phyloP scores from a whole-genome alignment of 92 coral and sea anemone species.

The Parazoanthus darwini region DNA sequence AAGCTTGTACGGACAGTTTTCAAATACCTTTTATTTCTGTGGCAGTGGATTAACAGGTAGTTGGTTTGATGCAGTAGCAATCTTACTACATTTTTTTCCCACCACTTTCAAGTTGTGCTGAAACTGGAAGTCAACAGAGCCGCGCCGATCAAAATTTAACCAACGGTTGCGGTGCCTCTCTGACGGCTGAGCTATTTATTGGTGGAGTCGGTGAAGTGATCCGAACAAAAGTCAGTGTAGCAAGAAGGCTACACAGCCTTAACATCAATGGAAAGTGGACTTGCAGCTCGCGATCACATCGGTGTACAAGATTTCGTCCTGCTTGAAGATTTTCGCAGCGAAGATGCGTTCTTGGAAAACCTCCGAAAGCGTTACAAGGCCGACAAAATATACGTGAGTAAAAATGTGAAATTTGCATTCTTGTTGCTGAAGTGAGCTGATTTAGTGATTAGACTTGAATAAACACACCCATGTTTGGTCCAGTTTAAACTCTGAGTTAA shows the following conservation, averaged over 20 bases:
- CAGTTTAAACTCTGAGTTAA: background rate
- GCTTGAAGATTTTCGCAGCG: constrained; percentile 88
- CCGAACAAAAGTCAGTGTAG: background rate
- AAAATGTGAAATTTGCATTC: background rate
- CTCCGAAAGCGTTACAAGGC: constrained; percentile 92
- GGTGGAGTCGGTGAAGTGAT: constrained; percentile 6
- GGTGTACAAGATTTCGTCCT: constrained; percentile 99
- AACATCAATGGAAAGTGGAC: constrained; percentile 83
- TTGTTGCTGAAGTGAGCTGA: constrained; percentile 14
- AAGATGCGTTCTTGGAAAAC: constrained; percentile 92
- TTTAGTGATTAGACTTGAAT: background rate
- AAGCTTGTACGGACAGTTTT: background rate
- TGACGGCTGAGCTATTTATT: background rate
- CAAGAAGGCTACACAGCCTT: constrained; percentile 4
- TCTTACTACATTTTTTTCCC: background rate
- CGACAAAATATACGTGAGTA: constrained; percentile 92
- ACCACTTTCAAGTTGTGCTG: background rate
- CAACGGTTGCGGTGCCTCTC: no score
- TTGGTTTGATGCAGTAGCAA: background rate
- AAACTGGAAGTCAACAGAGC: background rate
- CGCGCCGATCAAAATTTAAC: background rate
- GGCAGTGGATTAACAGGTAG: background rate
- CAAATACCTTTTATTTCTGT: background rate
- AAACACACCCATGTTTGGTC: constrained; percentile 17
- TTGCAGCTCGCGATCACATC: constrained; percentile 89